A percentile compares a stretch with the other conserved stretches of the same genome.
phyloP scores from a whole-genome alignment of 2,113 vertebrate species.

The Caranx ignobilis region DNA sequence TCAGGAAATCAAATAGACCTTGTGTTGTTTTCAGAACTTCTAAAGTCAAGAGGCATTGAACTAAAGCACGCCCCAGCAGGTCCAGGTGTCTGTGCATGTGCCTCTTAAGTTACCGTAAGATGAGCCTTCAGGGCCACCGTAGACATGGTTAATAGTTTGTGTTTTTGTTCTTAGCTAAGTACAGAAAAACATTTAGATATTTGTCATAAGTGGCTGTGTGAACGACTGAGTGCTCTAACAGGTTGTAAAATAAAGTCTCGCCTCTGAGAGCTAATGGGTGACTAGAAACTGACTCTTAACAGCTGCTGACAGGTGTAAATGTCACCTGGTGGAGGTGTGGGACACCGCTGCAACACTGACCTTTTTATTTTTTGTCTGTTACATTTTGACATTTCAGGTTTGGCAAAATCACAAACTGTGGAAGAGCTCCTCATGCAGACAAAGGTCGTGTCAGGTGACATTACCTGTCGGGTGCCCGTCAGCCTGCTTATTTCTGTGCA shows the following conservation, averaged over 20 bases:
- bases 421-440: background rate
- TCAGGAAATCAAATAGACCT: too few relatives aligned
- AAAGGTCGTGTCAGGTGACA: background rate
- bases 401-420: background rate
- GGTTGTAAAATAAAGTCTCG: conserved; percentile 22
- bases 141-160: background rate
- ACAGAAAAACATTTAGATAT: background rate
- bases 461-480: background rate
- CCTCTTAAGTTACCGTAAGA: too few relatives aligned
- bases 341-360: background rate
- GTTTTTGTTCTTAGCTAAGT: background rate
- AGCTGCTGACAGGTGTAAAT: background rate
- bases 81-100: too few relatives aligned
- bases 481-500: background rate
- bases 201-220: background rate
- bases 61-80: too few relatives aligned
- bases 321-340: background rate
- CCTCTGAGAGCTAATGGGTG: conserved; percentile 17
- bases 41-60: too few relatives aligned
- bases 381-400: background rate
- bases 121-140: too few relatives aligned
- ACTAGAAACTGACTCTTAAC: conserved; percentile 1
- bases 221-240: conserved; percentile 13
- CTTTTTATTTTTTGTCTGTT: too few relatives aligned
- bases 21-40: too few relatives aligned